These are phyloP conservation scores for Timandra comae DNA, from an alignment of 2,888 invertebrate species.

Conservation along the genomic window DNA sequence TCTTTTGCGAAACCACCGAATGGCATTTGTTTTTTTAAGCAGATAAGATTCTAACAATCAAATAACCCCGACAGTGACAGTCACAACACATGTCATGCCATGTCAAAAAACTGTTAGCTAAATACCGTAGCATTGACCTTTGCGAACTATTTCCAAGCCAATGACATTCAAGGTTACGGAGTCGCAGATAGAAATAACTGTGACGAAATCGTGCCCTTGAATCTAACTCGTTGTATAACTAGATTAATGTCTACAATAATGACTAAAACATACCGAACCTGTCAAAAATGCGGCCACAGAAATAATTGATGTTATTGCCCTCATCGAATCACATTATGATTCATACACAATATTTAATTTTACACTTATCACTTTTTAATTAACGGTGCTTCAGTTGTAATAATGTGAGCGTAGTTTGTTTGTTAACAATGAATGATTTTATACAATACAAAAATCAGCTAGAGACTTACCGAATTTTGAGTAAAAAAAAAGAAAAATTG, in stretches of 20 bases:
- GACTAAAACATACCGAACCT: constrained; percentile 6
- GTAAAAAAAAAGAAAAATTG: no score
- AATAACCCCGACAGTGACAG: not conserved
- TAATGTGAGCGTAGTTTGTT: no score
- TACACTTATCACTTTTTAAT: no score
- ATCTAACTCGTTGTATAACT: constrained; percentile 27
- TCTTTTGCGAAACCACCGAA: no score
- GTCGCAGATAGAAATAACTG: constrained; percentile 19
- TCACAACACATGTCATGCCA: constrained; percentile 1
- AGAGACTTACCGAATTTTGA: no score
- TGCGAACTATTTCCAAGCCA: constrained; percentile 21
- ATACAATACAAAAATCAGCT: no score
- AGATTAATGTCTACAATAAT: constrained; percentile 17
- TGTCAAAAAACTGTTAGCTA: constrained; percentile 1
- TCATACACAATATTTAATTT: no score
- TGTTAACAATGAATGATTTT: no score
- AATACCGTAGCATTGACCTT: constrained; percentile 17
- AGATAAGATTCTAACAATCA: no score
- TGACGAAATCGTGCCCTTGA: constrained; percentile 31
- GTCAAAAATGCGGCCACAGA: constrained; percentile 8
- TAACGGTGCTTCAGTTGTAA: no score
- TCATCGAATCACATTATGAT: no score
- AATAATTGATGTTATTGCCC: constrained; percentile 3
- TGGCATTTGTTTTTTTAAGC: no score
- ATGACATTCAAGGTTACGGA: constrained; percentile 27